Evolutionary conservation across 2,797 vertebrate genomes (phyloP).

Genomic region (Zenarchopterus dispar): DNA sequence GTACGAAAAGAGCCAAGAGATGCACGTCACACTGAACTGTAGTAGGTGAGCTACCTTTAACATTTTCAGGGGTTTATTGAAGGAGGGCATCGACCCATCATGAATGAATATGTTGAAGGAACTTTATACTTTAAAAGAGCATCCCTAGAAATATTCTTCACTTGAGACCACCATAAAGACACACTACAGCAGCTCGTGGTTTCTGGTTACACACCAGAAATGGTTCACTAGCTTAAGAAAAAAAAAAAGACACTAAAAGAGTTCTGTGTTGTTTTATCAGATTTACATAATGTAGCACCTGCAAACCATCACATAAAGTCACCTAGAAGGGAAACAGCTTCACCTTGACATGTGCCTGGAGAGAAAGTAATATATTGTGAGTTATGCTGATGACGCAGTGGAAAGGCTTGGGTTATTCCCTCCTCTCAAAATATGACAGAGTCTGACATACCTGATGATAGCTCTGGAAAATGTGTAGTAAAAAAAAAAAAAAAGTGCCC

Average conservation of each 20-base stretch:
- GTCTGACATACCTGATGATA: slow-evolving; percentile 56
- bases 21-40: slow-evolving; percentile 1
- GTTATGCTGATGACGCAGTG: slow-evolving; percentile 42
- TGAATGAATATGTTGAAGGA: slow-evolving; percentile 6
- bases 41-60: not conserved
- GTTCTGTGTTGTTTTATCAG: slow-evolving; percentile 7
- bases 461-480: slow-evolving; percentile 62
- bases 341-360: slow-evolving; percentile 33
- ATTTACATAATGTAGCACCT: slow-evolving; percentile 37
- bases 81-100: not conserved
- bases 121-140: slow-evolving; percentile 18
- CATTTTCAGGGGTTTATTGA: slow-evolving; percentile 17
- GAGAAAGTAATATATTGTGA: slow-evolving; percentile 36
- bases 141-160: slow-evolving; percentile 6
- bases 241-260: slow-evolving; percentile 17
- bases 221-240: slow-evolving; percentile 10
- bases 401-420: slow-evolving; percentile 57
- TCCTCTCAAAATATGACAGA: slow-evolving; percentile 56
- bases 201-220: slow-evolving; percentile 22
- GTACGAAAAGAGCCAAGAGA: slow-evolving; percentile 1
- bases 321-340: slow-evolving; percentile 16
- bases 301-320: slow-evolving; percentile 40
- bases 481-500: slow-evolving; percentile 42
- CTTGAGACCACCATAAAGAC: slow-evolving; percentile 8
- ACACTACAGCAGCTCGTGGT: not conserved